These are phyloP conservation scores for Gnathonemus echidnorhynchus DNA, from an alignment of 2,113 vertebrate genomes.

Conservation along the genomic window DNA sequence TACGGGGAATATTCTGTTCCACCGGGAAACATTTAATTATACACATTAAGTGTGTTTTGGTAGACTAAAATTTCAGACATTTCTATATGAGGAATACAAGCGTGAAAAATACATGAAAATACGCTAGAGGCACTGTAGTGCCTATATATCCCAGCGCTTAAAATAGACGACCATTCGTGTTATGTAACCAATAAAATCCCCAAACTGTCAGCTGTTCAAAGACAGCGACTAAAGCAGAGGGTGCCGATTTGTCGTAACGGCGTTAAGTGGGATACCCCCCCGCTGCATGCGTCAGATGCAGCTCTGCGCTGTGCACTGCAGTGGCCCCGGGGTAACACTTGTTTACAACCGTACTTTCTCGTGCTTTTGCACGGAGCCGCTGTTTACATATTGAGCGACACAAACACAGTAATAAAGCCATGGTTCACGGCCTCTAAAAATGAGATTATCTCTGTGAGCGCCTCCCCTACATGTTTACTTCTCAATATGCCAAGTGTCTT, in stretches of 20 bases:
- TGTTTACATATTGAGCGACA: not conserved
- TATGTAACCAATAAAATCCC: slow-evolving; percentile 10
- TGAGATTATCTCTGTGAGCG: not conserved
- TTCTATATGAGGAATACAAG: not conserved
- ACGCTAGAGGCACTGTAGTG: not conserved
- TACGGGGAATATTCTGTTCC: not conserved
- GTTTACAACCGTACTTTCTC: not conserved
- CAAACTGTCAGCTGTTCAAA: not conserved
- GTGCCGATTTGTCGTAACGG: not conserved
- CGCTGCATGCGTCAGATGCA: not conserved
- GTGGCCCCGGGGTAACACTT: not conserved
- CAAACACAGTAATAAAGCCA: not conserved
- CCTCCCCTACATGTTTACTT: not conserved
- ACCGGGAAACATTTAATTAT: not conserved
- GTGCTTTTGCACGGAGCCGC: not conserved
- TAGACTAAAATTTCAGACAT: not conserved
- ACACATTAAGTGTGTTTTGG: not conserved
- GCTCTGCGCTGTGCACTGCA: not conserved
- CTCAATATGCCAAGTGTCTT: not conserved
- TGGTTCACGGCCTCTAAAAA: not conserved
- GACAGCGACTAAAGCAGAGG: not conserved
- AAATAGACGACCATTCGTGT: not conserved
- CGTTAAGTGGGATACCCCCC: not conserved
- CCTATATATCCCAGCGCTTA: not conserved
- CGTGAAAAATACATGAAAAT: not conserved